These are phyloP conservation scores for Gavia stellata DNA, from an alignment of 2,113 vertebrate genomes.

Conservation along the genomic window DNA sequence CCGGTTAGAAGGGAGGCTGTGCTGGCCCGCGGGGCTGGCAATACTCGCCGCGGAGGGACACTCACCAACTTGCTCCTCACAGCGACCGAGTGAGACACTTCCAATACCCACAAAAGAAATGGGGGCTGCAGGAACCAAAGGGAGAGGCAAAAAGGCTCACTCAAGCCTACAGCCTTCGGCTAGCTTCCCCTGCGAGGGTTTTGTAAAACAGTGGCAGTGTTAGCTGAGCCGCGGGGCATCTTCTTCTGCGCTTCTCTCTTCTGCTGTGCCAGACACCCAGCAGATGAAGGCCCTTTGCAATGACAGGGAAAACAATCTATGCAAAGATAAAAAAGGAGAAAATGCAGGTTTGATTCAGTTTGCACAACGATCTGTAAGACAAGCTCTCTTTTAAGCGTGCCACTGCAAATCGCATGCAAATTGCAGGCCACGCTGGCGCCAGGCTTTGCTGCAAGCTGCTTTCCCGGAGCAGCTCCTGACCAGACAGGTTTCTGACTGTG, in stretches of 20 bases:
- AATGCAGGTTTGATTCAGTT: not conserved
- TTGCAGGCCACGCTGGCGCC: not conserved
- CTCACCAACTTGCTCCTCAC: not conserved
- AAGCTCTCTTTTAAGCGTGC: too few relatives aligned
- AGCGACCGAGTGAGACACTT: not conserved
- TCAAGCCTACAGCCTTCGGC: too few relatives aligned
- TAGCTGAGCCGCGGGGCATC: not conserved
- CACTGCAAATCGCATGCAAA: not conserved
- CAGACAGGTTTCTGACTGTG: not conserved
- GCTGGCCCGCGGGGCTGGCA: not conserved
- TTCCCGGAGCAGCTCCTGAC: not conserved
- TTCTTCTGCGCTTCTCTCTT: not conserved
- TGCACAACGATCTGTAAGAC: not conserved
- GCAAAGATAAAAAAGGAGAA: not conserved
- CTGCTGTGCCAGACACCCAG: not conserved
- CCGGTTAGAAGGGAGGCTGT: too few relatives aligned
- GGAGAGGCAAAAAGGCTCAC: not conserved
- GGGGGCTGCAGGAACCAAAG: too few relatives aligned
- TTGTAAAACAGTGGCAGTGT: rapidly evolving
- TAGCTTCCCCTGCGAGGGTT: not conserved
- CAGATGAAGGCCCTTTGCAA: not conserved
- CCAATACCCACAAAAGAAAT: not conserved
- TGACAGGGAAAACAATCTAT: not conserved
- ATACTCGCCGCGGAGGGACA: not conserved
- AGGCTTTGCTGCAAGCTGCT: not conserved